Evolutionary conservation across 2,113 vertebrate genomes (phyloP), one percentile per base, ranked within the genome.

Genomic region (Lepisosteus osseus): DNA sequence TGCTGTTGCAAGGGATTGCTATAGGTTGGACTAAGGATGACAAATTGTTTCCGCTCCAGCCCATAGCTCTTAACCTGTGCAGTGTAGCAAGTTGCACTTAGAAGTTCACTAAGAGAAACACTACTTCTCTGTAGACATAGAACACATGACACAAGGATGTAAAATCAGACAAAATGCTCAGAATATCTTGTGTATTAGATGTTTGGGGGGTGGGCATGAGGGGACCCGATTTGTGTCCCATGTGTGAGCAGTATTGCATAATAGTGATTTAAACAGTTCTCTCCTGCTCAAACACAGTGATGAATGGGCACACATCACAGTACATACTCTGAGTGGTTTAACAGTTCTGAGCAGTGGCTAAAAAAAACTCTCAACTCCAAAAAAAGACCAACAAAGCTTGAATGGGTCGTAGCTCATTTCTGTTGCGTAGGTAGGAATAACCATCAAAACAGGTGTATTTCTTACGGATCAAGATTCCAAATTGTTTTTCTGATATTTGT

Each of bases 321-420:
- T 44, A 63, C 44, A 55, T 47, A n/a, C n/a, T 66, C 42, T 15
- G 12, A n/a, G n/a, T 40, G 7, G 41, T 59, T 62, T 75, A 66
- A 61, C 65, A 9, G 2, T 51, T 51, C 47, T 40, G 15, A 56
- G 68, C 42, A n/a, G 29, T 7, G 47, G 54, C 69, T 45, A 61
- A 71, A 74, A 71, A 66, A 71, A 70, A 67, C 44, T 7, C 7
- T 43, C 44, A 69, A 56, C 41, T n/a, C 61, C 12, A 63, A 61
- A 42, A 29, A 45, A 13, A 3, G 51, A 29, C 11, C 45, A 45
- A 6, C 45, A 29, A 66, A 44, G 44, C 13, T 43, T 43, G 51
- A 15, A 12, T 29, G 44, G n/a, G 29, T 71, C 17, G 6, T 8
- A 9, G 70, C 42, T 17, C 54, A 40, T 65, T 3, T 41, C 4